Base-by-base conservation (phyloP, 2,113 vertebrate species). In the Garra rufa region DNA sequence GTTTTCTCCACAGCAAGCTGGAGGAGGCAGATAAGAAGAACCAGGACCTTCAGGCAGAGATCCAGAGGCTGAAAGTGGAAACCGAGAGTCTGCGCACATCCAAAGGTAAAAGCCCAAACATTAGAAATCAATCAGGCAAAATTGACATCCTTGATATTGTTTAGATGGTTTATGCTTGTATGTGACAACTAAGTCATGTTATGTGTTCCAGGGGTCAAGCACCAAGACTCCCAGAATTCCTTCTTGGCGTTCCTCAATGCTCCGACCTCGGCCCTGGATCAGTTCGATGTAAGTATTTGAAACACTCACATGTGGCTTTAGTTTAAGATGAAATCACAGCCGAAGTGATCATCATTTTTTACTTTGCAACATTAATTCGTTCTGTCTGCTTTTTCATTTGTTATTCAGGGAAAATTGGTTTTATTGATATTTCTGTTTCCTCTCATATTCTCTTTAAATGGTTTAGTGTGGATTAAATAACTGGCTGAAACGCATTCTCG, bases 151-250 rank as follows among this genome's bases (percentile, higher is more conserved):
- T 11, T 3, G 9, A 17, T 24, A 78, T 73, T 38, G 24, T 46
- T 63, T 77, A 30, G 24, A 28, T 21, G 0, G 26, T 52, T 19
- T 26, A 9, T 63, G 43, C 70, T 11, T 61, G 2, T 59, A 43
- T 67, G 15, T 67, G 10, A 3, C 44, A 19, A 15, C n/a, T 84
- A 82, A 86, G 81, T 86, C 19, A 14, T 77, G 48, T 41, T 6
- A 81, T 94, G 88, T 91, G 83, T 84, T 65, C 2, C 92, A 99
- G 98, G 98, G 93, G 96, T 99, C 93, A 98, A 99, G 95, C 97
- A 98, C 94, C 98, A 97, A 94, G 98, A 98, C 94, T 98, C 98
- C 93, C 97, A 98, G 95, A 98, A 97, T 96, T 99, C 98, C 94
- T 98, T 99, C 94, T 92, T 99, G 94, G 98, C 98, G 92, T 99